phyloP scores from a whole-genome alignment of 2,888 invertebrate genomes.

The Synanthedon tipuliformis region DNA sequence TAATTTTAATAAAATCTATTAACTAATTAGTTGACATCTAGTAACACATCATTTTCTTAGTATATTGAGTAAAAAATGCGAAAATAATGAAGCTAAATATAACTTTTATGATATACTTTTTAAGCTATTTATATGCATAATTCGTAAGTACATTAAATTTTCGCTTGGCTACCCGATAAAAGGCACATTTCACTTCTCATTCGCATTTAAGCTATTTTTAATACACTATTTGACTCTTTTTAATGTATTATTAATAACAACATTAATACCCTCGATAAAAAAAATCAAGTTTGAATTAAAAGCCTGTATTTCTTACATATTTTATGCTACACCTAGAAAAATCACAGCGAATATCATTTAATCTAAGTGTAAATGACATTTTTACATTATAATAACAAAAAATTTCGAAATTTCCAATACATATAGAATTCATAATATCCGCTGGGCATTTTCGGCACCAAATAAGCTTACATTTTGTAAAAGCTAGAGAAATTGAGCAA shows the following conservation, averaged over 20 bases:
- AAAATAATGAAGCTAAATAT: neutral
- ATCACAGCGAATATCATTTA: too few relatives aligned
- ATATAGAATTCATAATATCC: too few relatives aligned
- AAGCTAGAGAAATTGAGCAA: neutral
- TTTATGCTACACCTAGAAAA: too few relatives aligned
- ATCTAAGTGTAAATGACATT: too few relatives aligned
- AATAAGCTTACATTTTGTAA: too few relatives aligned
- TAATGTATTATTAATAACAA: neutral
- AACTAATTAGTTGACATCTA: neutral
- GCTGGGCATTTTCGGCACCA: too few relatives aligned
- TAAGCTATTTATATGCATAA: conserved; percentile 4
- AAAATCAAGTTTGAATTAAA: too few relatives aligned
- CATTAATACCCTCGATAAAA: too few relatives aligned
- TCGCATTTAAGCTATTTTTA: neutral
- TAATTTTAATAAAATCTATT: neutral
- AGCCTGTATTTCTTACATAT: too few relatives aligned
- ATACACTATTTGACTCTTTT: neutral
- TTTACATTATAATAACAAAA: too few relatives aligned
- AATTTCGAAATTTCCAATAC: too few relatives aligned
- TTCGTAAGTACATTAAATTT: conserved; percentile 21
- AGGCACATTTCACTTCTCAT: conserved; percentile 29
- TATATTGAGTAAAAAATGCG: neutral
- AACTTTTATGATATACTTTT: neutral
- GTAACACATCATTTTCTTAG: neutral
- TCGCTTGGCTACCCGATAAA: conserved; percentile 28